Conservation (phyloP, 2,113 vertebrate genomes). For the Phylloscopus trochilus region DNA sequence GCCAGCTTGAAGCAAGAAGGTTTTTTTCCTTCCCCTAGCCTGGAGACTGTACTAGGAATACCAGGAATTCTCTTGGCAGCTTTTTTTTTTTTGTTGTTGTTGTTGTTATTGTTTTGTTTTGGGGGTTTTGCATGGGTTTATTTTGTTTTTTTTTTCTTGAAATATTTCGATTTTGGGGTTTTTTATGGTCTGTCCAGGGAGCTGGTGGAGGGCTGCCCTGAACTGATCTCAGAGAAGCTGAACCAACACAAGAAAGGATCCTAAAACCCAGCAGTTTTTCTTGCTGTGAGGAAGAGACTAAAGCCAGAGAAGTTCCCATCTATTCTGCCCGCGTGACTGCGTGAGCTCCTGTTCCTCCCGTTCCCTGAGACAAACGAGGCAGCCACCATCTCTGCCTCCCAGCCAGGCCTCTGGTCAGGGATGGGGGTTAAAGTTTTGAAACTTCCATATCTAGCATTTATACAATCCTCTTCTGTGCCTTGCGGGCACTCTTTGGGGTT, state of each 20-base stretch:
- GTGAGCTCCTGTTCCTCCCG: not conserved
- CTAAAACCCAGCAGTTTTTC: not conserved
- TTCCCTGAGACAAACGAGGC: not conserved
- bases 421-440: not conserved
- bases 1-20: not conserved
- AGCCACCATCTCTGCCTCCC: not conserved
- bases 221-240: not conserved
- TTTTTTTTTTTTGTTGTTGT: not conserved
- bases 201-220: fast-evolving
- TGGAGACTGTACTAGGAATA: no score
- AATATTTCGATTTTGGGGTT: not conserved
- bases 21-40: not conserved
- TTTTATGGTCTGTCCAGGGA: not conserved
- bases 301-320: not conserved
- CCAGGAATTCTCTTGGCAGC: not conserved
- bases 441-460: not conserved
- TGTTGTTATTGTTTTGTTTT: no score
- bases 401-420: not conserved
- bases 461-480: not conserved
- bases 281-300: not conserved
- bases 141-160: not conserved
- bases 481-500: fast-evolving
- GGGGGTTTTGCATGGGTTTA: not conserved
- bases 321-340: fast-evolving
- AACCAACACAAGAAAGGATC: not conserved